Evolutionary conservation across 2,888 invertebrate species (phyloP).

Genomic region (Netelia virgata): DNA sequence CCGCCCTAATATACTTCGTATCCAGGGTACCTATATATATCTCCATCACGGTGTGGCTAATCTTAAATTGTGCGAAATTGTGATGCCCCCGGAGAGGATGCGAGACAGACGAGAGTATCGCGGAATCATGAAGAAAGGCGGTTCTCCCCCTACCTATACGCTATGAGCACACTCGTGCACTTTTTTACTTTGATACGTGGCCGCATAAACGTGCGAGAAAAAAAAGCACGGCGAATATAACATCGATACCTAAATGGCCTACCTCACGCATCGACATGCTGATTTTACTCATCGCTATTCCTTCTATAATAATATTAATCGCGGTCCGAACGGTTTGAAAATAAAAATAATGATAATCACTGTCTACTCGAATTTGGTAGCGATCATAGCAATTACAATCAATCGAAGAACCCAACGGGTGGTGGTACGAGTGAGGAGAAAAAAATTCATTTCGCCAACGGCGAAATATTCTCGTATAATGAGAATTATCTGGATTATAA

Average conservation of each 20-base stretch:
- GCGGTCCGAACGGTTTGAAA: slow-evolving; percentile 42
- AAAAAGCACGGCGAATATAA: background rate
- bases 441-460: slow-evolving; percentile 28
- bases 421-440: slow-evolving; percentile 10
- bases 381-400: slow-evolving; percentile 66
- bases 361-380: slow-evolving; percentile 49
- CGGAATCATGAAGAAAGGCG: slow-evolving; percentile 57
- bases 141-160: slow-evolving; percentile 10
- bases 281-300: slow-evolving; percentile 47
- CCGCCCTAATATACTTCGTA: slow-evolving; percentile 35
- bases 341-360: slow-evolving; percentile 47
- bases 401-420: slow-evolving; percentile 46
- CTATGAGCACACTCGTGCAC: slow-evolving; percentile 17
- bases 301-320: slow-evolving; percentile 63
- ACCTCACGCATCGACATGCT: slow-evolving; percentile 44
- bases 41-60: slow-evolving; percentile 74
- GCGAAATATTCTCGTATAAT: slow-evolving; percentile 23
- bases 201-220: background rate
- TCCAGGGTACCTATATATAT: slow-evolving; percentile 31
- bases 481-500: slow-evolving; percentile 3
- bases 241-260: slow-evolving; percentile 51
- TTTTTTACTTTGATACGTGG: background rate
- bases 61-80: slow-evolving; percentile 75
- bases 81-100: slow-evolving; percentile 67
- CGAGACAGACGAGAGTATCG: slow-evolving; percentile 44